Evolutionary conservation across 2,888 invertebrate species (phyloP), one percentile per base, ranked within the genome.

Genomic region (Lamproptera curius): DNA sequence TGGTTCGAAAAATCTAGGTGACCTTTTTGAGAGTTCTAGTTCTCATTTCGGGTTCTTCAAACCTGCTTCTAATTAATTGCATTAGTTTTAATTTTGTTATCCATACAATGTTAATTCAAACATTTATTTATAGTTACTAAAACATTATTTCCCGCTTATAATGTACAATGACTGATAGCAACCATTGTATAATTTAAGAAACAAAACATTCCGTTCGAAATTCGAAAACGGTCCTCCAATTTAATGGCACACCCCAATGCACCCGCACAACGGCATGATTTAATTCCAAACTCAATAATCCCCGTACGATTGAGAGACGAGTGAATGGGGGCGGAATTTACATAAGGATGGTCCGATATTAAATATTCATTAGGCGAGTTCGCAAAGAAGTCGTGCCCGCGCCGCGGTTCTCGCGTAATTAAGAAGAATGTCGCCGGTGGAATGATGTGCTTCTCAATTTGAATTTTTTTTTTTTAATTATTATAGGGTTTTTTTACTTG

Each of bases 281-380:
- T 34, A 48, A 39, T 43, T 35, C 13, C 16, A 55, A 63, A 61
- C 54, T 56, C 61, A 50, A 60, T 63, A 62, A 62, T 64, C 55
- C 48, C 43, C 13, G 43, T 31, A 11, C 48, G 53, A 50, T 55
- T 62, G 62, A 65, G 57, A 53, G 58, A 46, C 46, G 56, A 54
- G 51, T 56, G 61, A 75, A 73, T 60, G 65, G 55, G 70, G 56
- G 48, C 62, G 47, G 45, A 56, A 76, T 78, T 77, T 68, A 67
- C 79, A 78, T 78, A 66, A 70, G 64, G 61, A 67, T 65, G 67
- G 61, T 61, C 57, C 64, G 52, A 54, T 61, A 65, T 73, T 76
- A 62, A 76, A 73, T 70, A 78, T 77, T 78, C 75, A 77, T 77
- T 68, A 68, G 59, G 61, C 61, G 69, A 76, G 68, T 74, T 69